phyloP scores from a whole-genome alignment of 1,140 invertebrate species.

The Hyles vespertilio region DNA sequence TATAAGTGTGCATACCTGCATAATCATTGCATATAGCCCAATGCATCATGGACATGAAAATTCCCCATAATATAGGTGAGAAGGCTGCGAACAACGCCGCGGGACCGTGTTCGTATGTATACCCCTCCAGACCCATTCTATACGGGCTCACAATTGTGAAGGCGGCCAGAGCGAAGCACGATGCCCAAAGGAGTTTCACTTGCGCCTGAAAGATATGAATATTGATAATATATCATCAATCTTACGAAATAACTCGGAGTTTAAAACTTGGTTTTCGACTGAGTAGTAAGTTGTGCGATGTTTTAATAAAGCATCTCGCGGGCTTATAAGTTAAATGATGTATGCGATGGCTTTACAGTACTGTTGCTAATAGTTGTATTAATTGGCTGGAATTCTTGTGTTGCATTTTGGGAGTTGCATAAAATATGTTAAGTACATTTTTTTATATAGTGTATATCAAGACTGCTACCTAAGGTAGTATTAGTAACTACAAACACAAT shows the following conservation, averaged over 20 bases:
- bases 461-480: no score
- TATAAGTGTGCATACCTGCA: conserved; percentile 35
- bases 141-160: conserved; percentile 79
- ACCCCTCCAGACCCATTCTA: conserved; percentile 80
- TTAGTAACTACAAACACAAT: no score
- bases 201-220: conserved; percentile 66
- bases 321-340: no score
- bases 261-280: background rate
- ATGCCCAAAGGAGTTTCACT: conserved; percentile 75
- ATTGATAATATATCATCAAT: conserved; percentile 4
- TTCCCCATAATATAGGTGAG: conserved; percentile 83
- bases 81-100: conserved; percentile 83
- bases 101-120: conserved; percentile 79
- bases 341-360: no score
- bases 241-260: conserved; percentile 1
- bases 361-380: no score
- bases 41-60: conserved; percentile 79
- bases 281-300: no score
- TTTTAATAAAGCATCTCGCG: no score
- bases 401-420: no score
- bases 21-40: conserved; percentile 71
- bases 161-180: conserved; percentile 69
- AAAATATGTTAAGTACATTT: no score
- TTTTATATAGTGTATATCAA: no score
- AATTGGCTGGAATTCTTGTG: no score